Evolutionary conservation across 2,113 vertebrate genomes (phyloP).

Genomic region (Pandion haliaetus): DNA sequence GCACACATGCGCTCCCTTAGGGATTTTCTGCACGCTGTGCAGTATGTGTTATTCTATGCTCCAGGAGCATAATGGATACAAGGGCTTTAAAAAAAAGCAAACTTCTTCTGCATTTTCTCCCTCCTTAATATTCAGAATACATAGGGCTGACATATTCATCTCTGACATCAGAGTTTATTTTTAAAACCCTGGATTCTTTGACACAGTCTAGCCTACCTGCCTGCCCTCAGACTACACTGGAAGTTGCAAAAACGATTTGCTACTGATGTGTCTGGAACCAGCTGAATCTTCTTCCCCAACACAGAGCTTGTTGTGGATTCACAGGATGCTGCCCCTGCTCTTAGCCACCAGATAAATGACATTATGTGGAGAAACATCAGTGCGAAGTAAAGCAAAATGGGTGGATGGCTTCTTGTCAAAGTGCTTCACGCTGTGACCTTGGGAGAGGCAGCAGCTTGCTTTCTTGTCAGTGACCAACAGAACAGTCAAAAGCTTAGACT

Average conservation of each 20-base stretch:
- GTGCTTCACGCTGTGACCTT: background rate
- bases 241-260: background rate
- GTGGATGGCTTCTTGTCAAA: background rate
- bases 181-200: background rate
- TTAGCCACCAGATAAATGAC: background rate
- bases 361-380: background rate
- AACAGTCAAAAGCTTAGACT: background rate
- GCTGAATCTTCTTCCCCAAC: background rate
- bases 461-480: conserved; percentile 4
- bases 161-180: background rate
- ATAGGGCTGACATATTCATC: background rate
- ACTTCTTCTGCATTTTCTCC: background rate
- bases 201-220: background rate
- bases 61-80: background rate
- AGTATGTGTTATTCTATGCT: background rate
- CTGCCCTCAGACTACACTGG: background rate
- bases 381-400: background rate
- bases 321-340: background rate
- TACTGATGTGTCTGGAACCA: background rate
- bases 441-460: background rate
- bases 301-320: background rate
- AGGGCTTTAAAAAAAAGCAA: background rate
- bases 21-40: background rate
- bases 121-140: background rate
- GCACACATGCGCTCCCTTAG: fast-evolving